Evolutionary conservation across 2,888 invertebrate genomes (phyloP).

Genomic region (Spatulosminthurus flaviceps): DNA sequence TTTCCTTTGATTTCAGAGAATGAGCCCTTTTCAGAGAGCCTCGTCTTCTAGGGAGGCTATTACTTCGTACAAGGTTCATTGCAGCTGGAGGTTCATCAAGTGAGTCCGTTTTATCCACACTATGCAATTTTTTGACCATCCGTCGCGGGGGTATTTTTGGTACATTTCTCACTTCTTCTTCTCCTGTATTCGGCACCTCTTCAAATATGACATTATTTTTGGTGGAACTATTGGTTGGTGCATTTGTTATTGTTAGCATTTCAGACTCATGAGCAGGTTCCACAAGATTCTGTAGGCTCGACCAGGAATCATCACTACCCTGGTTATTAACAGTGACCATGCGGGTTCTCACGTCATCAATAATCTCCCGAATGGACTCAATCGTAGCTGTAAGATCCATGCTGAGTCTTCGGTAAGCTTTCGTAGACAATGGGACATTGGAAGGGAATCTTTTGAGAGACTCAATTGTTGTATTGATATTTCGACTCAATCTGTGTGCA

Average conservation of each 20-base stretch:
- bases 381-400: slow-evolving; percentile 57
- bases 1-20: background rate
- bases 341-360: slow-evolving; percentile 53
- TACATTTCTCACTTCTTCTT: background rate
- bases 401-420: slow-evolving; percentile 51
- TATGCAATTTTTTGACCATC: background rate
- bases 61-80: background rate
- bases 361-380: slow-evolving; percentile 57
- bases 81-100: background rate
- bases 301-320: slow-evolving; percentile 55
- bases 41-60: slow-evolving; percentile 1
- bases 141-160: background rate
- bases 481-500: slow-evolving; percentile 51
- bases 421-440: slow-evolving; percentile 37
- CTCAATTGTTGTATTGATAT: slow-evolving; percentile 56
- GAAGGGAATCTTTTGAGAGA: slow-evolving; percentile 54
- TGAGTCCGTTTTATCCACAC: slow-evolving; percentile 10
- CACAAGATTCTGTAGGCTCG: slow-evolving; percentile 39
- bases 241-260: too few relatives aligned
- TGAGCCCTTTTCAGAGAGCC: background rate
- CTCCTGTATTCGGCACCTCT: background rate
- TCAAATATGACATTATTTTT: background rate
- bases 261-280: too few relatives aligned
- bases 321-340: slow-evolving; percentile 27
- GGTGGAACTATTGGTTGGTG: background rate